Conservation (phyloP, 2,888 invertebrate species). For the Netelia inedita region DNA sequence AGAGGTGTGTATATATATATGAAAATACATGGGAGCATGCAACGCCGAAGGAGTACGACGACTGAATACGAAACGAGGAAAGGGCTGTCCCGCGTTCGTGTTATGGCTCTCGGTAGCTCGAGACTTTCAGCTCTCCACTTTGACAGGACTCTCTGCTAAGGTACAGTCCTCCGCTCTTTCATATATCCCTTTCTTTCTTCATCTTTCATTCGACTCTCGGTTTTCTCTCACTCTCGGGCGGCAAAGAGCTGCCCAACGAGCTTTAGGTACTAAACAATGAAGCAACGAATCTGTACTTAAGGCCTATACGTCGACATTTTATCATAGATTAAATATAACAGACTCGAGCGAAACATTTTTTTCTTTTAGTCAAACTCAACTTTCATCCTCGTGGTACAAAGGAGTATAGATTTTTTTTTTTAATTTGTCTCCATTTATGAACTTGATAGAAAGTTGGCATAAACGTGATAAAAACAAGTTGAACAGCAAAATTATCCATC, state of each 20-base stretch:
- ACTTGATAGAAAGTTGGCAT: no score
- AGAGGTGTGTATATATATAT: conserved; percentile 24
- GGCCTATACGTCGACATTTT: conserved; percentile 23
- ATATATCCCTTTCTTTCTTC: conserved; percentile 6
- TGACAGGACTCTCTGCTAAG: conserved; percentile 27
- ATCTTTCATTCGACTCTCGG: conserved; percentile 15
- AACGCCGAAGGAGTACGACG: conserved; percentile 49
- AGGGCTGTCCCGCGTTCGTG: conserved; percentile 45
- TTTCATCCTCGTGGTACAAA: no score
- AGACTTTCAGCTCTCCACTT: conserved; percentile 28
- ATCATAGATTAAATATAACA: neutral
- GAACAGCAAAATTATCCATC: no score
- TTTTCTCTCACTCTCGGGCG: conserved; percentile 13
- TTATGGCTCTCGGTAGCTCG: conserved; percentile 25
- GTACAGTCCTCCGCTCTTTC: neutral
- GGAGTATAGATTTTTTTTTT: no score
- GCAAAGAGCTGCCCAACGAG: conserved; percentile 42
- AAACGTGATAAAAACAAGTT: no score
- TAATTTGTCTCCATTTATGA: no score
- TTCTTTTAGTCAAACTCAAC: no score
- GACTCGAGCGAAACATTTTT: neutral
- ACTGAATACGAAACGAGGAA: conserved; percentile 63
- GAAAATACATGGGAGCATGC: conserved; percentile 34
- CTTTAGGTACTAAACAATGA: conserved; percentile 40
- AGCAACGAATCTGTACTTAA: conserved; percentile 52